Percentiles rank a stretch among this genome's conserved stretches.
Conservation (phyloP, 1,140 invertebrate genomes). For the Ips typographus region DNA sequence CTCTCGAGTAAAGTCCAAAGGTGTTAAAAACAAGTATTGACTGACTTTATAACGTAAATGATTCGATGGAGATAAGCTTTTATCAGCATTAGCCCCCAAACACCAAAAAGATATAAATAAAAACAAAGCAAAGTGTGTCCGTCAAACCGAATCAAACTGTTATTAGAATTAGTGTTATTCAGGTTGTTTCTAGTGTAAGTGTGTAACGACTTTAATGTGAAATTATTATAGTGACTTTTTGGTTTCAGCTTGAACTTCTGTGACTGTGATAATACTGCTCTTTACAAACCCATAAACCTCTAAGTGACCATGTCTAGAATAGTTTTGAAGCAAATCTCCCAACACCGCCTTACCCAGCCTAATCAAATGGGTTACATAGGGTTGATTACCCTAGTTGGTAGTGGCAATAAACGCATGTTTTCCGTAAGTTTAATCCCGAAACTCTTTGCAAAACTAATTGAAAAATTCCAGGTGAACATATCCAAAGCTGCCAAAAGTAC, state of each 20-base stretch:
- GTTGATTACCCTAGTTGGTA: constrained; percentile 16
- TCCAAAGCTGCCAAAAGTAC: constrained; percentile 9
- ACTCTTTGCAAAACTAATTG: not conserved
- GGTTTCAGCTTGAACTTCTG: not conserved
- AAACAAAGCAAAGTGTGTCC: no score
- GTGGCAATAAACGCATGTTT: constrained; percentile 23
- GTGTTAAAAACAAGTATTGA: constrained; percentile 1
- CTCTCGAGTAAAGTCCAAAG: constrained; percentile 10
- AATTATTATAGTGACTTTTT: not conserved
- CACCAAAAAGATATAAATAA: not conserved
- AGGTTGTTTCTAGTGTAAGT: no score
- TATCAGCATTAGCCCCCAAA: constrained; percentile 16
- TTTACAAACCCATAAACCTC: constrained; percentile 4
- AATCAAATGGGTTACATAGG: constrained; percentile 17
- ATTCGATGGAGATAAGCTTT: constrained; percentile 7
- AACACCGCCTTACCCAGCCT: constrained; percentile 8
- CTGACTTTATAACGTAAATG: not conserved
- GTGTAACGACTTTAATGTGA: not conserved
- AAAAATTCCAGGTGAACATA: constrained; percentile 10
- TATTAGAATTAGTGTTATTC: no score
- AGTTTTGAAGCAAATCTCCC: constrained; percentile 28
- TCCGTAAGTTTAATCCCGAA: constrained; percentile 20
- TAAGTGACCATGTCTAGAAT: constrained; percentile 26
- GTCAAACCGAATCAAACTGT: no score
- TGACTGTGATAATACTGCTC: constrained; percentile 6